Base-by-base conservation (phyloP, 1,140 invertebrate species). In the Brachionus rotundiformis region DNA sequence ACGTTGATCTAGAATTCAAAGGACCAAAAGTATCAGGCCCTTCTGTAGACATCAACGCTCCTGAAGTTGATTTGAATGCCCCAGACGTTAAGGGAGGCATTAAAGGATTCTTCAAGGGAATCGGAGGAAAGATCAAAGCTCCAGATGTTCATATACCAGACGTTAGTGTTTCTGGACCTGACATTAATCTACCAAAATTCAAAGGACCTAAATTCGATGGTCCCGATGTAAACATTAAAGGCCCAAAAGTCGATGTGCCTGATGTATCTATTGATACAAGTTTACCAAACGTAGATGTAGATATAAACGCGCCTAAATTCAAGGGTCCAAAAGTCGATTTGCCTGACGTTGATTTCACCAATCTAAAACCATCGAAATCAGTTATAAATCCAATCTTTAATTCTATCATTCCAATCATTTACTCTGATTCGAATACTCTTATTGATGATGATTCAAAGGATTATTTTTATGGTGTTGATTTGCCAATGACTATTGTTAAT, bases 401-500 rank as follows among this genome's bases (percentile, higher is more conserved):
- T 77, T 27, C 39, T 2, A n/a, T 47, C 25, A 47, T 79, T 63
- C 29, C 47, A 59, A 47, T 36, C 16, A 25, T 79, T n/a, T 11
- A 59, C 36, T 0, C 33, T 16, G 76, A 54, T 0, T 13, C 31
- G 0, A 33, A 61, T 0, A 0, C 1, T 25, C 4, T 13, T 10
- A 19, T 7, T 0, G 23, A 59, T 27, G 11, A 41, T 1, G 25
- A 16, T 23, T 10, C 11, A 1, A 16, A 44, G 11, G 47, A 54
- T 16, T 13, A 16, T 19, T 79, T 79, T 41, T 79, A 59, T 61
- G 76, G 76, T 29, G 23, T 63, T 2, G 76, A 79, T 39, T 13
- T 79, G 10, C 76, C 76, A 0, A 79, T 79, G 27, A 79, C 76
- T 3, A 63, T 79, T 33, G 76, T 79, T 41, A 79, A 79, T 33